A percentile compares a stretch with the other conserved stretches of the same genome.
These are phyloP conservation scores for Amia ocellicauda DNA, from an alignment of 2,113 vertebrate species.

Conservation along the genomic window DNA sequence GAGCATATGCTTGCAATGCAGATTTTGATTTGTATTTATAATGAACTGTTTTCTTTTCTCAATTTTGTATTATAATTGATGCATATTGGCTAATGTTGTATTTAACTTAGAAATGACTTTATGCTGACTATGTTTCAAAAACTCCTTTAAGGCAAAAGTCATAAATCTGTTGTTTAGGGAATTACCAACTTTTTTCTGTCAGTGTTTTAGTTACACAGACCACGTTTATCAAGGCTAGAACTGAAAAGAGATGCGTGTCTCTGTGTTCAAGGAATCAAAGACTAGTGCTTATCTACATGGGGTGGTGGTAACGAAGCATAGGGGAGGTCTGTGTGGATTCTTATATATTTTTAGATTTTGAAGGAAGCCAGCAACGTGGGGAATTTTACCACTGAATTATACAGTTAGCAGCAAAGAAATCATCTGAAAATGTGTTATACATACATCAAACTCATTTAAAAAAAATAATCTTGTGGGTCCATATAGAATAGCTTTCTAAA, in stretches of 20 bases:
- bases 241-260: slow-evolving; percentile 1
- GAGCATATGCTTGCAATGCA: too few species aligned
- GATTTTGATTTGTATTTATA: too few species aligned
- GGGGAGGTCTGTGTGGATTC: neutral
- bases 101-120: too few species aligned
- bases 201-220: neutral
- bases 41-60: too few species aligned
- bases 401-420: neutral
- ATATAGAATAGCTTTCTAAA: slow-evolving; percentile 57
- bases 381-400: neutral
- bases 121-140: slow-evolving; percentile 15
- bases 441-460: too few species aligned
- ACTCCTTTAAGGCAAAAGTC: slow-evolving; percentile 13
- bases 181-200: neutral
- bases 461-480: too few species aligned
- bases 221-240: neutral
- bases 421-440: neutral
- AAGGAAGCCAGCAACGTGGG: neutral
- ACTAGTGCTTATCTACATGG: neutral
- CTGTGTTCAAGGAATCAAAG: neutral
- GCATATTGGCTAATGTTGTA: too few species aligned
- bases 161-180: slow-evolving; percentile 5
- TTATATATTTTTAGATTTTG: too few species aligned
- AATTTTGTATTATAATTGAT: too few species aligned
- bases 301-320: neutral